Evolutionary conservation across 2,797 vertebrate species (phyloP), one percentile per base, ranked within the genome.

Genomic region (Coilia nasus): DNA sequence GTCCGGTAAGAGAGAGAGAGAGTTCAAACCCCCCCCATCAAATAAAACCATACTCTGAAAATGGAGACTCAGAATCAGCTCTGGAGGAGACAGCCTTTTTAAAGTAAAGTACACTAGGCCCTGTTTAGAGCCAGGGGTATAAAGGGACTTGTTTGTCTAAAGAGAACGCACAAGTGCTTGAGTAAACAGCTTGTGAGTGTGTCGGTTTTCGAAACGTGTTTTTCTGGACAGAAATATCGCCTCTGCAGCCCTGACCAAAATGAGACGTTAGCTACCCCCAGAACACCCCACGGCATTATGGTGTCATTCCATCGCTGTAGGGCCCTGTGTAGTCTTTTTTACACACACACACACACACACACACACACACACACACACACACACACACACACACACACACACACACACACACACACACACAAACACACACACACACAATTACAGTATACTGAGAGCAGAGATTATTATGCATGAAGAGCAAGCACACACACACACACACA

Each of bases 201-300:
- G 84, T 81, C 41, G 83, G 54, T 84, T 92, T 90, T 92, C 92
- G 89, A 21, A 56, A 92, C 92, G 89, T 92, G 89, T 93, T 93
- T 94, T 93, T 92, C 89, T 90, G 89, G 91, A 87, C 86, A 85
- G 87, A 94, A 94, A 93, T 93, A 94, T 89, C 86, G 85, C 84
- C 90, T 92, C n/a, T 83, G 89, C 89, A 91, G 88, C 91, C 84
- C 85, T 88, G 93, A 90, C 92, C 92, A 91, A 95, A 95, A 94
- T 95, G 91, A 94, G 87, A 94, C 91, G 93, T 93, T 94, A 91
- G 90, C 11, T 64, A 14, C 83, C 67, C 80, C 83, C 71, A 87
- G 71, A 85, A 84, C 83, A 67, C 81, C 83, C 88, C 91, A 90
- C 93, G 91, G 90, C 91, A 93, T 93, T 93, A 93, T 93, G 92